phyloP scores from a whole-genome alignment of 2,113 vertebrate genomes.

The Oncorhynchus nerka region DNA sequence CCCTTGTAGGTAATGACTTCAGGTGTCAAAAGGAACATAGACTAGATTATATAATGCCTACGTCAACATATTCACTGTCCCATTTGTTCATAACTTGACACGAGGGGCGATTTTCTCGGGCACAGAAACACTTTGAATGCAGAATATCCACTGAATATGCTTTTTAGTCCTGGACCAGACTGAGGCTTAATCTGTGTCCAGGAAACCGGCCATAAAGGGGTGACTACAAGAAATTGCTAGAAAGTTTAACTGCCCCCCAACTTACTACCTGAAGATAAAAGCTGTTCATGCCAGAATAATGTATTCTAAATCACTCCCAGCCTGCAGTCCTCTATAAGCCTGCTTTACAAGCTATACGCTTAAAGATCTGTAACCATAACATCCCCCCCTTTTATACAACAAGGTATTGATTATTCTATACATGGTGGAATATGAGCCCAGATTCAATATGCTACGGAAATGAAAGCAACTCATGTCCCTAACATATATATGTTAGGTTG shows the following conservation, averaged over 20 bases:
- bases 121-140: no score
- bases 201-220: no score
- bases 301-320: conserved; percentile 14
- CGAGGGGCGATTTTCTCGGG: no score
- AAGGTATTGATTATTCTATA: neutral
- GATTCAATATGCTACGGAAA: neutral
- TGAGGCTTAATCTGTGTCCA: no score
- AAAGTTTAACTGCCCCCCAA: no score
- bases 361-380: neutral
- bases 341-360: neutral
- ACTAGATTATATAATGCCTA: neutral
- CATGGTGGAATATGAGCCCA: neutral
- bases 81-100: neutral
- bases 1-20: neutral
- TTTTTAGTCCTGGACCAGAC: no score
- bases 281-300: conserved; percentile 4
- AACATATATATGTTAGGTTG: no score
- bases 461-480: no score
- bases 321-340: neutral
- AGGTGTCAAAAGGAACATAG: neutral
- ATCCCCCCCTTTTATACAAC: neutral
- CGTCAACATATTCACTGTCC: neutral
- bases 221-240: no score
- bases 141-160: no score
- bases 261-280: conserved; percentile 9